phyloP scores from a whole-genome alignment of 1,140 invertebrate species.

The Zaprionus davidi region DNA sequence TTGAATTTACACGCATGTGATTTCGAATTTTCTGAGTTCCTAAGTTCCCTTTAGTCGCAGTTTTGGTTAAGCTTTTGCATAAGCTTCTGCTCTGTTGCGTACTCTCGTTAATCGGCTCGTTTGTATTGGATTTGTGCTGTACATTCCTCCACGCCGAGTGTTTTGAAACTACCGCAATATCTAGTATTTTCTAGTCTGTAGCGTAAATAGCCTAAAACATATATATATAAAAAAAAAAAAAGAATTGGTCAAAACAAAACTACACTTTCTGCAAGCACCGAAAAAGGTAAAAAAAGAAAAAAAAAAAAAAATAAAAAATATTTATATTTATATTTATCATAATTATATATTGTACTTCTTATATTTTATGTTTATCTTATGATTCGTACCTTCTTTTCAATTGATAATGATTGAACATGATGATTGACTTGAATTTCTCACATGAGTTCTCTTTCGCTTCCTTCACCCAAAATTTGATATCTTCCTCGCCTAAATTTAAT shows the following conservation, averaged over 20 bases:
- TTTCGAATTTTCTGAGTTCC: conserved; percentile 30
- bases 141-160: conserved; percentile 57
- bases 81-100: conserved; percentile 26
- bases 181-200: conserved; percentile 29
- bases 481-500: not conserved
- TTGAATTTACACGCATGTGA: conserved; percentile 47
- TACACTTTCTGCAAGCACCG: conserved; percentile 84
- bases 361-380: conserved; percentile 20
- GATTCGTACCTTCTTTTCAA: conserved; percentile 1
- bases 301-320: conserved; percentile 43
- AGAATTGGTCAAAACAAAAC: conserved; percentile 73
- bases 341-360: conserved; percentile 20
- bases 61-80: conserved; percentile 39
- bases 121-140: conserved; percentile 31
- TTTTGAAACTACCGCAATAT: conserved; percentile 63
- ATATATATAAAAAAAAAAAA: conserved; percentile 15
- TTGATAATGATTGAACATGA: conserved; percentile 44
- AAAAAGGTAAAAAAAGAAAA: conserved; percentile 76
- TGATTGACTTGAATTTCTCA: conserved; percentile 37
- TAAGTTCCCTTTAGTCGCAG: conserved; percentile 37
- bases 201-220: conserved; percentile 27
- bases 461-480: not conserved
- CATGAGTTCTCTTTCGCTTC: conserved; percentile 24
- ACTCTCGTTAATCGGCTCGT: conserved; percentile 24
- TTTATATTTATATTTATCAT: conserved; percentile 27